Conservation (phyloP, 2,888 invertebrate species). For the Stenodera caucasica region DNA sequence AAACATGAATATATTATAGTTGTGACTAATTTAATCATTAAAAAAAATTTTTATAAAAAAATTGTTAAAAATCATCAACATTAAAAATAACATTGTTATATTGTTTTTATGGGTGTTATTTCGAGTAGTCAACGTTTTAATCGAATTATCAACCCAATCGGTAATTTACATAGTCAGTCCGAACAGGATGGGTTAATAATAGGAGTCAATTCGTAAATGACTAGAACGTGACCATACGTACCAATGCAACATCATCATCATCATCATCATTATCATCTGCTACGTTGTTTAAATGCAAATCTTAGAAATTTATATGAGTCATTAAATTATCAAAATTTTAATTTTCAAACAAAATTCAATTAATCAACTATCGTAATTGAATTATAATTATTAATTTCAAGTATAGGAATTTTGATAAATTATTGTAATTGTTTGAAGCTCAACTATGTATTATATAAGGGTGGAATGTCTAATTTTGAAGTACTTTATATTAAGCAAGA, state of each 20-base stretch:
- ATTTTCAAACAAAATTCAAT: background rate
- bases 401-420: background rate
- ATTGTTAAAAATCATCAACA: background rate
- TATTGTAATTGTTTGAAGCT: background rate
- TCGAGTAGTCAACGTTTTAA: conserved; percentile 4
- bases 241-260: too few species aligned
- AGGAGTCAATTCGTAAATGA: conserved; percentile 22
- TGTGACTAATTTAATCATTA: background rate
- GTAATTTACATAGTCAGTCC: conserved; percentile 22
- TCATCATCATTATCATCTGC: too few species aligned
- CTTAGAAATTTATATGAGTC: background rate
- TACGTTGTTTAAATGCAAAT: background rate
- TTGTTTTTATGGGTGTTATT: background rate
- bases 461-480: conserved; percentile 5
- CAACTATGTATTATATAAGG: too few species aligned
- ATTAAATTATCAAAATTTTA: background rate
- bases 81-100: conserved; percentile 1
- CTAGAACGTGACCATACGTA: conserved; percentile 20
- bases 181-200: conserved; percentile 25
- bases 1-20: background rate
- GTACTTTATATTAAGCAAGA: conserved; percentile 6
- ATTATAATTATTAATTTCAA: background rate
- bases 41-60: too few species aligned
- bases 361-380: background rate
- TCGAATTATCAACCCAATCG: conserved; percentile 25